These are phyloP conservation scores for Sebastes aleutianus DNA, from an alignment of 2,797 vertebrate genomes.

Conservation along the genomic window DNA sequence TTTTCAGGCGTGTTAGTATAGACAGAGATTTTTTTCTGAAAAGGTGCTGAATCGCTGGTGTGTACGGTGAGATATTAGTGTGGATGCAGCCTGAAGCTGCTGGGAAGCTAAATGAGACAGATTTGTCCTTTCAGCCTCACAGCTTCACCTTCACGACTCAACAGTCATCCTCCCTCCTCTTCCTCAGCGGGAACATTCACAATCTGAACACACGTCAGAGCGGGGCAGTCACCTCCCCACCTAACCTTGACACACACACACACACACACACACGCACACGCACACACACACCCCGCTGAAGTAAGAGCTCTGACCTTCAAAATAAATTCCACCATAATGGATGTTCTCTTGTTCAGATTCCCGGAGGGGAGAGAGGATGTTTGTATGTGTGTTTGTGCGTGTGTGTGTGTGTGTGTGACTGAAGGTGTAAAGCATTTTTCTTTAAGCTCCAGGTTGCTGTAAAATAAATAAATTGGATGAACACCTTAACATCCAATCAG, in stretches of 20 bases:
- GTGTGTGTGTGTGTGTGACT: not conserved
- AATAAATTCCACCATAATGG: constrained; percentile 13
- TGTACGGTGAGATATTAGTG: not conserved
- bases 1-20: too few species aligned
- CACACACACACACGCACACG: not conserved
- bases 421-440: not conserved
- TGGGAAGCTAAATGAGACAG: not conserved
- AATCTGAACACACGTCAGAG: not conserved
- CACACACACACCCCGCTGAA: not conserved
- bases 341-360: not conserved
- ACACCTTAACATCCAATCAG: not conserved
- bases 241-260: not conserved
- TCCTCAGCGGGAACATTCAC: not conserved
- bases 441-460: not conserved
- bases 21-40: too few species aligned
- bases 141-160: constrained; percentile 22
- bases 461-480: not conserved
- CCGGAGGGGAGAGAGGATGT: not conserved
- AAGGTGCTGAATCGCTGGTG: too few species aligned
- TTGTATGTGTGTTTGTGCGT: not conserved
- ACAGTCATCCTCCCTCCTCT: not conserved
- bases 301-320: constrained; percentile 43
- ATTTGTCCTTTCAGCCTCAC: not conserved
- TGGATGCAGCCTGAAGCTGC: not conserved
- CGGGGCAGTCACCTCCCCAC: too few species aligned